Conservation (phyloP, 2,113 vertebrate species). For the Stigmatopora nigra region DNA sequence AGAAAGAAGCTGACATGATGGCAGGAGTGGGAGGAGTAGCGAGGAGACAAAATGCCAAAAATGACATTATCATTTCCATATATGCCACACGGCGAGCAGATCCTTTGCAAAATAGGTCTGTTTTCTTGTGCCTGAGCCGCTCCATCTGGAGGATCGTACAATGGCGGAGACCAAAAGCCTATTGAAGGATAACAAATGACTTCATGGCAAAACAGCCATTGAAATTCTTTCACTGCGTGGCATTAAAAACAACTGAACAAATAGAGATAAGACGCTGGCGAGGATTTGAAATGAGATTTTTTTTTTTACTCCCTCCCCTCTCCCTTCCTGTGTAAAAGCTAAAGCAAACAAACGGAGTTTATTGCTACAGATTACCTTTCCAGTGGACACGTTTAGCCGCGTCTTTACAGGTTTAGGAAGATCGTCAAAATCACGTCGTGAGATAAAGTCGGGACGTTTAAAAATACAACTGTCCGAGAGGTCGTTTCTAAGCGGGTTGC, state of each 20-base stretch:
- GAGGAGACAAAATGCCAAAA: slow-evolving; percentile 79
- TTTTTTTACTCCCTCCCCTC: slow-evolving; percentile 39
- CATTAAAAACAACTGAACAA: slow-evolving; percentile 99
- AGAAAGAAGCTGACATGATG: slow-evolving; percentile 53
- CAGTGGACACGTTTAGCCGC: slow-evolving; percentile 74
- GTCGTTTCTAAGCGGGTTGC: slow-evolving; percentile 67
- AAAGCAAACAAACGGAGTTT: slow-evolving; percentile 80
- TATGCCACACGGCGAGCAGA: slow-evolving; percentile 75
- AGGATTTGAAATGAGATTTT: slow-evolving; percentile 94
- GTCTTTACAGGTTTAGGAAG: slow-evolving; percentile 79
- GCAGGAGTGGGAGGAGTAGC: slow-evolving; percentile 10
- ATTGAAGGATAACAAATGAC: slow-evolving; percentile 99
- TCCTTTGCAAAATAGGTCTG: slow-evolving; percentile 70
- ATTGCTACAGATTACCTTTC: slow-evolving; percentile 78
- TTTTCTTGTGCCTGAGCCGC: slow-evolving; percentile 60
- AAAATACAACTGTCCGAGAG: slow-evolving; percentile 67
- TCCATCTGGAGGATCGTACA: slow-evolving; percentile 96
- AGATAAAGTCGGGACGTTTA: slow-evolving; percentile 71
- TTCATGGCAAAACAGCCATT: slow-evolving; percentile 98
- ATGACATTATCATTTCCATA: slow-evolving; percentile 83
- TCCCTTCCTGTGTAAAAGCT: slow-evolving; percentile 68
- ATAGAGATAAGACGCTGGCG: slow-evolving; percentile 98
- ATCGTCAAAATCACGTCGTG: slow-evolving; percentile 56
- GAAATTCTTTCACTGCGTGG: slow-evolving; percentile 99
- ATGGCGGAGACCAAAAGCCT: slow-evolving; percentile 89